A percentile compares a stretch with the other conserved stretches of the same genome.
Evolutionary conservation across 2,888 invertebrate genomes (phyloP).

Genomic region (Pegoplata infirma): DNA sequence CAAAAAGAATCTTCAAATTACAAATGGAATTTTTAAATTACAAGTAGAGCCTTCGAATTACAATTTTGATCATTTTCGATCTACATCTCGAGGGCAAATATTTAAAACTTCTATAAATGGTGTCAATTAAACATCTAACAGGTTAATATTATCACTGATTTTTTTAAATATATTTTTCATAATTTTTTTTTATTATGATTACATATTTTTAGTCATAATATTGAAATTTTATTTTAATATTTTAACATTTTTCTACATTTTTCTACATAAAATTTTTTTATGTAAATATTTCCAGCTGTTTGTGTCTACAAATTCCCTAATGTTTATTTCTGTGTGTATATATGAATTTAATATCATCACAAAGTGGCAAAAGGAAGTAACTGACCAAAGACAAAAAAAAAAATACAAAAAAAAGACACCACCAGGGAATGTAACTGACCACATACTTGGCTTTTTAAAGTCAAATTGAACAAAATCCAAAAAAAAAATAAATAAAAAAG

Average conservation of each 20-base stretch:
- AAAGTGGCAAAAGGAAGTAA: slow-evolving; percentile 55
- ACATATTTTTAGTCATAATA: slow-evolving; percentile 18
- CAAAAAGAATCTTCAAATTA: too few species aligned
- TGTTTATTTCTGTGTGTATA: neutral
- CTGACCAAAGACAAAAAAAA: slow-evolving; percentile 59
- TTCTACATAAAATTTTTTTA: too few species aligned
- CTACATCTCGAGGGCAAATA: too few species aligned
- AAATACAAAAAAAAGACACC: too few species aligned
- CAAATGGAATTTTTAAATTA: too few species aligned
- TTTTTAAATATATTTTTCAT: neutral
- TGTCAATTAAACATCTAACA: too few species aligned
- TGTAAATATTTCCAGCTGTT: slow-evolving; percentile 52
- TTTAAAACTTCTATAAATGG: too few species aligned
- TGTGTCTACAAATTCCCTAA: neutral
- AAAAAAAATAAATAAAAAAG: slow-evolving; percentile 13
- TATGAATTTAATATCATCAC: neutral
- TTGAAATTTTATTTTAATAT: slow-evolving; percentile 31
- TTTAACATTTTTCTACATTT: too few species aligned
- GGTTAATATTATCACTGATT: too few species aligned
- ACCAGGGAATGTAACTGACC: slow-evolving; percentile 58
- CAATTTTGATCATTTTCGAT: too few species aligned
- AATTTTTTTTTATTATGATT: too few species aligned
- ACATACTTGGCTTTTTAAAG: slow-evolving; percentile 51
- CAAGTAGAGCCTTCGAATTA: too few species aligned
- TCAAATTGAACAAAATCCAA: slow-evolving; percentile 45